Evolutionary conservation across 2,113 vertebrate species (phyloP).

Genomic region (Dasypus novemcinctus): DNA sequence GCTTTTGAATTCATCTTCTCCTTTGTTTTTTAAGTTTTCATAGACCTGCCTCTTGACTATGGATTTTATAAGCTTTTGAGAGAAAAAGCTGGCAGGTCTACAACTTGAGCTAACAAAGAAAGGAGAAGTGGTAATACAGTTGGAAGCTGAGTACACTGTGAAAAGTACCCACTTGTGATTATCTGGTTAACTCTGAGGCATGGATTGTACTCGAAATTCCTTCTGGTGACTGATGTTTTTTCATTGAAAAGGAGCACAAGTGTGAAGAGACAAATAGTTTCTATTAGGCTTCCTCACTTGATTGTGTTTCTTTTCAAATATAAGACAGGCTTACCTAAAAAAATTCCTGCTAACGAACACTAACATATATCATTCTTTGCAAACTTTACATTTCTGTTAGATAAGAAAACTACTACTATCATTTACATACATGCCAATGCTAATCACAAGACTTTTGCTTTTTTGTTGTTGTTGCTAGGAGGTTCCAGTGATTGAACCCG

Average conservation of each 20-base stretch:
- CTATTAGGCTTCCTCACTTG: background rate
- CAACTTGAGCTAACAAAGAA: slow-evolving; percentile 61
- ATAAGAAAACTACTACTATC: background rate
- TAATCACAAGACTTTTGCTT: background rate
- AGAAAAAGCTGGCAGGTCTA: slow-evolving; percentile 52
- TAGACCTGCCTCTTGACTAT: slow-evolving; percentile 59
- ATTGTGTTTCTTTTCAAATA: slow-evolving; percentile 37
- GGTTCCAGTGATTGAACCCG: too few species aligned
- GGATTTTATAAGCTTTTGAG: slow-evolving; percentile 63
- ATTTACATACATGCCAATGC: background rate
- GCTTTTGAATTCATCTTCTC: slow-evolving; percentile 69
- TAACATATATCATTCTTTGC: background rate
- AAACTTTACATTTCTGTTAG: background rate
- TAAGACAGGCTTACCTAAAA: background rate
- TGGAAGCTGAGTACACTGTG: slow-evolving; percentile 65
- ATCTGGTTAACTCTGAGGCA: background rate
- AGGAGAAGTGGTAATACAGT: slow-evolving; percentile 55
- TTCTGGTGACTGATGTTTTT: slow-evolving; percentile 7
- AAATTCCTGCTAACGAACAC: background rate
- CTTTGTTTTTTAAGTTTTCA: slow-evolving; percentile 73
- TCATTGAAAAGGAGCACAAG: background rate
- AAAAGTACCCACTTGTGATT: slow-evolving; percentile 37
- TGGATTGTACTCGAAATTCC: background rate
- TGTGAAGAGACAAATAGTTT: background rate
- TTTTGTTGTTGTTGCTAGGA: too few species aligned